These are phyloP conservation scores for Cydia strobilella DNA, from an alignment of 1,140 invertebrate species.

Conservation along the genomic window DNA sequence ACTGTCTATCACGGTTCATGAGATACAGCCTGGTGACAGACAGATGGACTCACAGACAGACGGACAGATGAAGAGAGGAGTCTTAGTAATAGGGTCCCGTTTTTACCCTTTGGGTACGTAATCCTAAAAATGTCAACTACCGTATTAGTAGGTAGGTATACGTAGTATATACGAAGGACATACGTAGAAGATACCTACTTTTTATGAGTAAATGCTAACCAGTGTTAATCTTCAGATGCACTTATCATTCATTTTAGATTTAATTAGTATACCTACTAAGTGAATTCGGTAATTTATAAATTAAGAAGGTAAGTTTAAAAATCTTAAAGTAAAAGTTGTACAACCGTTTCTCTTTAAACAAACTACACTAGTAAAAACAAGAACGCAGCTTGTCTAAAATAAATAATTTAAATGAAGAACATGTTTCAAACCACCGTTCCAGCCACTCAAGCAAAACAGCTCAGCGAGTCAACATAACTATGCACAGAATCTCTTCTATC, in stretches of 20 bases:
- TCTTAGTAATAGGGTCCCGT: no score
- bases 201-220: no score
- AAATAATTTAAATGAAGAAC: neutral
- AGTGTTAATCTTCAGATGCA: constrained; percentile 10
- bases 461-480: constrained; percentile 14
- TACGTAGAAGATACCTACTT: no score
- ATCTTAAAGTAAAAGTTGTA: neutral
- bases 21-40: no score
- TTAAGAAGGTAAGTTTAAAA: neutral
- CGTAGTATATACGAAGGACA: no score
- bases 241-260: neutral
- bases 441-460: constrained; percentile 38
- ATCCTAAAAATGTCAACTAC: no score
- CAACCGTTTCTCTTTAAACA: neutral
- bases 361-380: neutral
- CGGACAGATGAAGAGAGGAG: no score
- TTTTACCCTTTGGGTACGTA: no score
- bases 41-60: no score
- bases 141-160: no score
- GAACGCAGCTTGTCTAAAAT: neutral
- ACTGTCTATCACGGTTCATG: no score
- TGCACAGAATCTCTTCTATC: constrained; percentile 44
- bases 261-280: neutral
- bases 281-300: neutral
- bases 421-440: neutral